Conservation (phyloP, 1,140 invertebrate species). For the Melanaphis sacchari region DNA sequence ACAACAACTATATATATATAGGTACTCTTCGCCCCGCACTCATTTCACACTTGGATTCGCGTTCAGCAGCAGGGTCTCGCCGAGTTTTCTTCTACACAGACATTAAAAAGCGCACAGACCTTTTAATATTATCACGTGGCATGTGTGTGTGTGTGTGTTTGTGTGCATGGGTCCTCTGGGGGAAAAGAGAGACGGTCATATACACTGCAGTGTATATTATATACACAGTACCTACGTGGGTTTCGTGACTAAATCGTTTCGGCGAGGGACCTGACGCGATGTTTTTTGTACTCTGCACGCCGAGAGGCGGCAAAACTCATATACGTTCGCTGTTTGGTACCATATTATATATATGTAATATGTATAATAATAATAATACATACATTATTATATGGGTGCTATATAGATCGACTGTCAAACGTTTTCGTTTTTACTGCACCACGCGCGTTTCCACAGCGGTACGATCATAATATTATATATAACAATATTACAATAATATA, state of each 20-base stretch:
- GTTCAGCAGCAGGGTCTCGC: neutral
- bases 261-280: neutral
- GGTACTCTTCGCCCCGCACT: neutral
- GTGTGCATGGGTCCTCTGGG: neutral
- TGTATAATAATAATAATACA: neutral
- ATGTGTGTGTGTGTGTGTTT: no score
- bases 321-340: neutral
- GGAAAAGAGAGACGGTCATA: neutral
- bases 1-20: neutral
- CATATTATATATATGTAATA: neutral
- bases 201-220: neutral
- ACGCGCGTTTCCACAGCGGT: neutral
- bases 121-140: constrained; percentile 15
- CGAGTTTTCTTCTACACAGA: neutral
- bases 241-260: neutral
- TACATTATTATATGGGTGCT: neutral
- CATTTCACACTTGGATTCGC: neutral
- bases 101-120: constrained; percentile 18
- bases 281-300: neutral
- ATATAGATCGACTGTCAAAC: neutral
- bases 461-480: no score
- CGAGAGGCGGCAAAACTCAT: neutral
- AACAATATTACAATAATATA: neutral
- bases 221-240: neutral
- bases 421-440: neutral